Base-by-base conservation (phyloP, 2,113 vertebrate genomes). In the Piprites chloris region DNA sequence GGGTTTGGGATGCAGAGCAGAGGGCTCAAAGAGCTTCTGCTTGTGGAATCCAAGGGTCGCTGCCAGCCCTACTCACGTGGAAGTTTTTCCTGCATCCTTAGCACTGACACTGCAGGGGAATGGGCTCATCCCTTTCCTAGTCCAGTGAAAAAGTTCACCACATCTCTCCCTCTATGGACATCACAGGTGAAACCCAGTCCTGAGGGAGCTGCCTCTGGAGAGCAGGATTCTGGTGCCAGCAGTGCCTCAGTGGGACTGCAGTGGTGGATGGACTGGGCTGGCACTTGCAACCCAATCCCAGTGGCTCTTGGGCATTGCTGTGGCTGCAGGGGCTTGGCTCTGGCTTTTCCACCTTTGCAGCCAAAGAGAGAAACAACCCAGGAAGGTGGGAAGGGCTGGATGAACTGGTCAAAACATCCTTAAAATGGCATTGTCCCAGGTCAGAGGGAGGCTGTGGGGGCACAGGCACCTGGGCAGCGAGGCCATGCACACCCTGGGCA, bases 41-140 rank as follows among this genome's bases (percentile, higher is more conserved):
- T 24, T 2, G 3, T 23, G 56, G 44, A 44, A 23, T n/a, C 9
- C 1, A 5, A 65, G 52, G 17, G 6, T 41, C 9, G 1, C 5
- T 1, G 3, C 11, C 41, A 28, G 13, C 28, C 37, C 42, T 1
- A 9, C 61, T 35, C 59, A 4, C 1, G 19, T 0, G 6, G 12
- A 50, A 23, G 21, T 41, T 84, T 84, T 42, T 16, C 22, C 52
- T 47, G 44, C 76, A 15, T 32, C 33, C 35, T 33, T 14, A 2
- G 20, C 0, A 2, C 37, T 32, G 66, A 16, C 9, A 11, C 30
- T 58, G 66, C 42, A 9, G 77, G 28, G 62, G 61, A 73, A 49
- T 0, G 1, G 68, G 41, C 56, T 66, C 56, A 18, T 35, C 56
- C 59, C 72, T 46, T 22, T 30, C 30, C 37, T 47, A 35, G 68